Percentiles rank a stretch among this genome's conserved stretches.
These are phyloP conservation scores for Neodiprion fabricii DNA, from an alignment of 1,140 invertebrate species.

Conservation along the genomic window DNA sequence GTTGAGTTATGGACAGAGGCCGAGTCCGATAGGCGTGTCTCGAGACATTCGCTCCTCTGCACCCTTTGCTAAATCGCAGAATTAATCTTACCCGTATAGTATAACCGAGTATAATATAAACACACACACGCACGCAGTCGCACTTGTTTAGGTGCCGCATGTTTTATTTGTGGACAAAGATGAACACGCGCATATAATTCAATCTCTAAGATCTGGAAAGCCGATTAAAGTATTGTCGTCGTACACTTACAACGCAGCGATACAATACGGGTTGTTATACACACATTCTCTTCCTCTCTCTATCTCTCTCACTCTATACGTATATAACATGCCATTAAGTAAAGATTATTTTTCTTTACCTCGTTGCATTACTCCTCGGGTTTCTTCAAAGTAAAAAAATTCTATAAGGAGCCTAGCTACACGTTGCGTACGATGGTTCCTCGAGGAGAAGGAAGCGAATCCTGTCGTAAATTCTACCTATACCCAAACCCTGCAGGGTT, in stretches of 20 bases:
- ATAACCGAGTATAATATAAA: too few species aligned
- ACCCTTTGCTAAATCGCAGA: constrained; percentile 2
- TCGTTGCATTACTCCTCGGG: too few species aligned
- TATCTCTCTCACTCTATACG: too few species aligned
- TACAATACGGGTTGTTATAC: background rate
- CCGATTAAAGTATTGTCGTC: background rate
- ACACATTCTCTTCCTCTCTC: too few species aligned
- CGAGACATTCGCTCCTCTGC: constrained; percentile 4
- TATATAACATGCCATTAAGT: too few species aligned
- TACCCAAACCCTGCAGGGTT: too few species aligned
- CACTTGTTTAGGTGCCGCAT: background rate
- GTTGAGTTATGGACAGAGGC: background rate
- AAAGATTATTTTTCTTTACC: too few species aligned
- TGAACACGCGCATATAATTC: background rate
- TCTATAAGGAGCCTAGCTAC: too few species aligned
- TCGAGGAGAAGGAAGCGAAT: too few species aligned
- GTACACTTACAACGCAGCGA: background rate
- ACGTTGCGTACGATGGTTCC: too few species aligned
- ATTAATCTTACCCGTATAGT: background rate
- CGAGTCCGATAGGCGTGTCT: constrained; percentile 3
- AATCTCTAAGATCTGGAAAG: background rate
- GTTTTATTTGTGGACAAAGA: background rate
- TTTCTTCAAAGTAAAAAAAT: too few species aligned
- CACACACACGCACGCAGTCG: background rate
- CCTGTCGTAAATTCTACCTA: too few species aligned